A percentile compares a stretch with the other conserved stretches of the same genome.
These are phyloP conservation scores for Zaprionus inermis DNA, from an alignment of 1,140 invertebrate genomes.

Conservation along the genomic window DNA sequence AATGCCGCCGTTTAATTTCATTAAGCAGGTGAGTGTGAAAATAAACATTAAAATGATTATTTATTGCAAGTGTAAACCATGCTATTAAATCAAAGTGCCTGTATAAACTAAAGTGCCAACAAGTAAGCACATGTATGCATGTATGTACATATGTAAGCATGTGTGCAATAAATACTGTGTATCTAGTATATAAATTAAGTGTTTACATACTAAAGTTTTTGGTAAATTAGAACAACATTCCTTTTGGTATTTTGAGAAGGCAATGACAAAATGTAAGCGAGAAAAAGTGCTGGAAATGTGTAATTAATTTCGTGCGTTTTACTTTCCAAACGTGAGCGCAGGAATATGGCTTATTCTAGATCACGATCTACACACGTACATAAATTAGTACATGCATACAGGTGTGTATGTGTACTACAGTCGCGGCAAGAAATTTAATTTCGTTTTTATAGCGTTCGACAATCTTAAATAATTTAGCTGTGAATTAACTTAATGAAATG, in stretches of 20 bases:
- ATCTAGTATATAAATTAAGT: background rate
- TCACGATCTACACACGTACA: background rate
- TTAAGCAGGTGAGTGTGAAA: conserved; percentile 78
- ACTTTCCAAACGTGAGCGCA: conserved; percentile 4
- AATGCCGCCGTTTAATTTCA: conserved; percentile 81
- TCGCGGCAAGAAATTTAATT: background rate
- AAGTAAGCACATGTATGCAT: background rate
- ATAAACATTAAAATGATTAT: conserved; percentile 42
- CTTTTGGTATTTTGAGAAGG: background rate
- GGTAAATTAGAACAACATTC: background rate
- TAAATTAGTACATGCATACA: background rate
- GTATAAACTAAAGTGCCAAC: background rate
- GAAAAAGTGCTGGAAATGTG: background rate
- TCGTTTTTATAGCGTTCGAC: too few relatives aligned
- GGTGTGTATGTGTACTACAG: background rate
- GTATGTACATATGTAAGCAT: background rate
- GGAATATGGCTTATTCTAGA: background rate
- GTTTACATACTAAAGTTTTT: background rate
- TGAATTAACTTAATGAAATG: too few relatives aligned
- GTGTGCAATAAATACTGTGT: background rate
- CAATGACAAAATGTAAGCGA: background rate
- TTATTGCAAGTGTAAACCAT: conserved; percentile 38
- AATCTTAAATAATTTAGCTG: too few relatives aligned
- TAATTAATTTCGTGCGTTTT: conserved; percentile 1
- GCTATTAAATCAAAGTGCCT: conserved; percentile 19